Conservation (phyloP, 2,113 vertebrate genomes). For the Marcusenius ussheri region DNA sequence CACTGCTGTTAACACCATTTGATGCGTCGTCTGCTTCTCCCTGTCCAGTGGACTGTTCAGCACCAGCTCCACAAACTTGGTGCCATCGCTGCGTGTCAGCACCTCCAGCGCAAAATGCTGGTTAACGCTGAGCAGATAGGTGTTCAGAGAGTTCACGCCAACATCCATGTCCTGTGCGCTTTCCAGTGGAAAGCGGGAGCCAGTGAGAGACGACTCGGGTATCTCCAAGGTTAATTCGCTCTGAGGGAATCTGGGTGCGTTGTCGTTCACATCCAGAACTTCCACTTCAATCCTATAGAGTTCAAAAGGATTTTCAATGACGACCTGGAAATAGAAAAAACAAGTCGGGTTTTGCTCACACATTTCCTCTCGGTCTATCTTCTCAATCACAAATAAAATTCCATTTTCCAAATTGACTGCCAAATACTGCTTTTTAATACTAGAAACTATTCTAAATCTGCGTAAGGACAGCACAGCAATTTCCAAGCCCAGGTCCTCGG, state of each 20-base stretch:
- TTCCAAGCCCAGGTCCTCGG: not conserved
- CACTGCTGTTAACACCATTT: not conserved
- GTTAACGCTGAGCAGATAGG: slow-evolving; percentile 56
- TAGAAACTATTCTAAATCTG: not conserved
- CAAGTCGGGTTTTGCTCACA: not conserved
- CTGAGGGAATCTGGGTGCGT: slow-evolving; percentile 14
- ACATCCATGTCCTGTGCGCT: not conserved
- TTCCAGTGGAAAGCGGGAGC: slow-evolving; percentile 28
- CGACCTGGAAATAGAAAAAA: not conserved
- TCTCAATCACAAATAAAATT: not conserved
- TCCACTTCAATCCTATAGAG: slow-evolving; percentile 1
- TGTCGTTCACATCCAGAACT: not conserved
- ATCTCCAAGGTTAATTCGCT: slow-evolving; percentile 57
- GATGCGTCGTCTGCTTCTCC: not conserved
- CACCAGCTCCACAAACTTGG: not conserved
- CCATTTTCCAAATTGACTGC: not conserved
- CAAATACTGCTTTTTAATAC: not conserved
- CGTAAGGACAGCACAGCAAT: not conserved
- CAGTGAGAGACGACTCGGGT: slow-evolving; percentile 52
- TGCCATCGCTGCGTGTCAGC: not conserved
- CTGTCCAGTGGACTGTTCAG: not conserved
- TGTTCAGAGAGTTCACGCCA: slow-evolving; percentile 33
- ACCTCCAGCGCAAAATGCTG: slow-evolving; percentile 34
- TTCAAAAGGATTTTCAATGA: not conserved
- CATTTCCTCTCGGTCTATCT: not conserved